A percentile compares a stretch with the other conserved stretches of the same genome.
Conservation (phyloP, 2,113 vertebrate species). For the Ceratotherium simum region DNA sequence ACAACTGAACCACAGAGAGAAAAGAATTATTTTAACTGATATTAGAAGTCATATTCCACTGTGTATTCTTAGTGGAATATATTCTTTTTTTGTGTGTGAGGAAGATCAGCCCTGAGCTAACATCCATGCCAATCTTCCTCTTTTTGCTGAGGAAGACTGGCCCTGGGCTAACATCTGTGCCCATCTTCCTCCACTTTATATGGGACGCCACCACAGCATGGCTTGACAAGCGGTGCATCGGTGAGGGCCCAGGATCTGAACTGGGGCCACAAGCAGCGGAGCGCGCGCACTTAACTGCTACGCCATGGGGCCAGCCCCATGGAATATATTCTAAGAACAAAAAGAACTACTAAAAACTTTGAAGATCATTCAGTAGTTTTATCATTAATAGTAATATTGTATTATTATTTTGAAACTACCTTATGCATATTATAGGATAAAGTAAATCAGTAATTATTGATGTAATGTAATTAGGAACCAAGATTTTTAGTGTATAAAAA, state of each 20-base stretch:
- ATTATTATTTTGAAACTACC: neutral
- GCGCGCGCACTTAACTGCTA: too few species aligned
- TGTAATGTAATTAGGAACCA: neutral
- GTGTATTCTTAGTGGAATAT: neutral
- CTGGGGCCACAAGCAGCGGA: too few species aligned
- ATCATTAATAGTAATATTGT: neutral
- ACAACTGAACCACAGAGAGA: neutral
- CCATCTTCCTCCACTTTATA: too few species aligned
- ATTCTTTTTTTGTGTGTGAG: neutral
- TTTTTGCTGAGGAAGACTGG: too few species aligned
- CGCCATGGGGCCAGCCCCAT: neutral
- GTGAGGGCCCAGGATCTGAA: too few species aligned
- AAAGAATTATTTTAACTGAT: neutral
- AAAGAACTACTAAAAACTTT: neutral
- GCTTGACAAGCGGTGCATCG: too few species aligned
- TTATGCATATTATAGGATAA: neutral
- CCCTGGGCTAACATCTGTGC: too few species aligned
- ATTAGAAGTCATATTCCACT: neutral
- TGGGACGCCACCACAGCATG: too few species aligned
- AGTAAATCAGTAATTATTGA: neutral
- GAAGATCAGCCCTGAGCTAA: too few species aligned
- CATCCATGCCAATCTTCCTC: too few species aligned
- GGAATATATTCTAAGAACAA: neutral
- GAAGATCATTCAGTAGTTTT: neutral
- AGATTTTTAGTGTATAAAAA: conserved; percentile 1